Base-by-base conservation (phyloP, 2,113 vertebrate genomes). In the Oceanites oceanicus region DNA sequence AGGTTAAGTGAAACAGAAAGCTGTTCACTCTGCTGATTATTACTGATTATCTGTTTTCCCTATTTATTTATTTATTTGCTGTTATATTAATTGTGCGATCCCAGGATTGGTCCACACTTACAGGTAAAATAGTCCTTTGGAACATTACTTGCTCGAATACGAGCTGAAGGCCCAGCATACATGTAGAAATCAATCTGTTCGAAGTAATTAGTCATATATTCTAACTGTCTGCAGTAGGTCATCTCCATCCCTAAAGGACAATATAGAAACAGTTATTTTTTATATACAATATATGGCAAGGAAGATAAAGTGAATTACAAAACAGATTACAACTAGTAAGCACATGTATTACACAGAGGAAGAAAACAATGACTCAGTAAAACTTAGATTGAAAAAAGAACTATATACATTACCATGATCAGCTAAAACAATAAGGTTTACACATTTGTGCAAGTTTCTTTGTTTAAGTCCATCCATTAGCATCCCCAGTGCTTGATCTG, bases 381-480 rank as follows among this genome's bases (percentile, higher is more conserved):
- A 91, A 49, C 40, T 65, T 34, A 85, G 18, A 52, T 7, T 59
- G 45, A 82, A 83, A 71, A 85, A 67, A 59, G 2, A 90, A 34
- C 9, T 65, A 66, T 52, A 38, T 70, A 88, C 62, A 92, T 98
- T 98, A 99, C 99, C 99, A 12, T 99, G 99, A 95, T 99, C 99
- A 79, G 99, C 99, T 75, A 99, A 19, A 85, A 99, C 73, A 68
- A 99, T 98, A 61, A 99, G 27, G 92, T 99, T 99, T 72, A 98
- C 99, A 96, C 99, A 99, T 9, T 98, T 97, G 86, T 98, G 98
- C 70, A 99, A 97, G 50, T 98, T 96, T 95, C 98, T 98, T 91
- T 98, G 96, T 53, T 98, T 99, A 56, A 99, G 98, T n/a, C 99
- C 98, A 21, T 99, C 98, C 99, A 99, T 99, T 92, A 99, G 61